Conservation (phyloP, 2,113 vertebrate species). For the Xerus inauris region DNA sequence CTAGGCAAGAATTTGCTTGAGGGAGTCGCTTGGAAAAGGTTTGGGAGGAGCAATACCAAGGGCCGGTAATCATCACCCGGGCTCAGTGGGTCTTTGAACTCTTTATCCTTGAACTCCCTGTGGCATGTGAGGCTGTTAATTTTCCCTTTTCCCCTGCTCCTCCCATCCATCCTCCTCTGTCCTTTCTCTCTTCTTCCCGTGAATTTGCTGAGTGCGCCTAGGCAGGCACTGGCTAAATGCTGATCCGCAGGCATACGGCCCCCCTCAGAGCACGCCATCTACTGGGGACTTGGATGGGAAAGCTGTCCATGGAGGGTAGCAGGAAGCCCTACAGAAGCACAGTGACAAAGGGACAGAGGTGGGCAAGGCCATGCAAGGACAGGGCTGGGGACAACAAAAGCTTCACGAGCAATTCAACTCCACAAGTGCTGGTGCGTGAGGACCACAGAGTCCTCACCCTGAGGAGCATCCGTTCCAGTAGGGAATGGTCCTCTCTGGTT, state of each 20-base stretch:
- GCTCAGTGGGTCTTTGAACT: background rate
- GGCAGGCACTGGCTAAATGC: background rate
- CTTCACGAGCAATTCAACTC: background rate
- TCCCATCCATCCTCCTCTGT: background rate
- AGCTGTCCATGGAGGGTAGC: background rate
- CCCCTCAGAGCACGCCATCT: background rate
- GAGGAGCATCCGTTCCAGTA: too few relatives aligned
- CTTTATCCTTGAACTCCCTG: background rate
- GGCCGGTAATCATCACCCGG: background rate
- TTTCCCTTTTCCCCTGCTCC: rapidly evolving
- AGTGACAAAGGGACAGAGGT: background rate
- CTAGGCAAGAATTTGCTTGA: background rate
- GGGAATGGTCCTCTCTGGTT: background rate
- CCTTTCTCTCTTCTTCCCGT: background rate
- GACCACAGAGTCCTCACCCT: background rate
- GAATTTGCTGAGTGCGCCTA: background rate
- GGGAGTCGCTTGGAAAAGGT: background rate
- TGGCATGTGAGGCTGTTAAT: background rate
- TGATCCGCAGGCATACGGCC: background rate
- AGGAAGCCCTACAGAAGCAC: background rate
- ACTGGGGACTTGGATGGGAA: background rate
- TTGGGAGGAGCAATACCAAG: background rate
- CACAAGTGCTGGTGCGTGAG: background rate
- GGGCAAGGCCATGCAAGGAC: background rate
- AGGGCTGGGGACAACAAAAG: background rate